Percentiles rank a stretch among this genome's conserved stretches.
These are phyloP conservation scores for Halyomorpha halys DNA, from an alignment of 1,140 invertebrate species.

Conservation along the genomic window DNA sequence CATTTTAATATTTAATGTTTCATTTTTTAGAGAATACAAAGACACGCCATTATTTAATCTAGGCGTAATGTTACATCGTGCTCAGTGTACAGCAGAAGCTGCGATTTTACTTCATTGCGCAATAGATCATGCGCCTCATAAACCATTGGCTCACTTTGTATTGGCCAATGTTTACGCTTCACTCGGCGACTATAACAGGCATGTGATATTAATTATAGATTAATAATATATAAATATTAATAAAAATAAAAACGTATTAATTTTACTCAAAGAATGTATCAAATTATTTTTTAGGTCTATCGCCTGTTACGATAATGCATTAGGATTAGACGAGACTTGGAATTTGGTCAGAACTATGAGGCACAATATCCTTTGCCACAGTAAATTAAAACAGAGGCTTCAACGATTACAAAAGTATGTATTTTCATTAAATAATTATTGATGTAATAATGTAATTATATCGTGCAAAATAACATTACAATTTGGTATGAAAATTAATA, in stretches of 20 bases:
- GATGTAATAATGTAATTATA: no score
- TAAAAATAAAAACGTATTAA: background rate
- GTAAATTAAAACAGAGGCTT: slow-evolving; percentile 53
- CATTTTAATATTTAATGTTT: background rate
- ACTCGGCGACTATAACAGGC: slow-evolving; percentile 48
- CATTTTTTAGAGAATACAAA: slow-evolving; percentile 48
- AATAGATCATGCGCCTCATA: slow-evolving; percentile 60
- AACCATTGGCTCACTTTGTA: slow-evolving; percentile 63
- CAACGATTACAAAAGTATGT: slow-evolving; percentile 54
- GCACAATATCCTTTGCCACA: slow-evolving; percentile 57
- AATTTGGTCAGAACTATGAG: slow-evolving; percentile 45
- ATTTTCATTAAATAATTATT: slow-evolving; percentile 12
- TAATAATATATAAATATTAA: background rate
- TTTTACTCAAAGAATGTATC: background rate
- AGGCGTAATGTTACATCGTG: slow-evolving; percentile 69
- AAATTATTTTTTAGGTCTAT: slow-evolving; percentile 37
- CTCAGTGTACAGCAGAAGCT: slow-evolving; percentile 62
- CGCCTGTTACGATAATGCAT: slow-evolving; percentile 56
- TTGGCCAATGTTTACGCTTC: slow-evolving; percentile 67
- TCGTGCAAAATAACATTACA: no score
- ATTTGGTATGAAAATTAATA: no score
- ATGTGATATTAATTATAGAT: background rate
- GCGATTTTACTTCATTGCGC: slow-evolving; percentile 67
- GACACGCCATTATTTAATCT: slow-evolving; percentile 70
- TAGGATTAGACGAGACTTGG: slow-evolving; percentile 50